Base-by-base conservation (phyloP, 2,888 invertebrate genomes). In the Bruchidius siliquastri region DNA sequence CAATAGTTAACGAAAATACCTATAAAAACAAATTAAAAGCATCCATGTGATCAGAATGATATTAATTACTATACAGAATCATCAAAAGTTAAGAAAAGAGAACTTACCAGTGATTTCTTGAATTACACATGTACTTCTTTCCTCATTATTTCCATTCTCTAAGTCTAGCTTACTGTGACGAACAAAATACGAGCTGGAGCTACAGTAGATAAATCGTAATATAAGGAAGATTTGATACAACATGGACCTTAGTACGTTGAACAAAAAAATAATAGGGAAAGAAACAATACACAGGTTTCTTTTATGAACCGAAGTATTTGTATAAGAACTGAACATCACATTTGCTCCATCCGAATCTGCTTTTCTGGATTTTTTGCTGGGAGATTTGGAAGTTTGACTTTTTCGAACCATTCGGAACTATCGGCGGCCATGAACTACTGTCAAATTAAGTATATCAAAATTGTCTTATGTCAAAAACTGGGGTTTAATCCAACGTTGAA, bases 201-300 rank as follows among this genome's bases (percentile, higher is more conserved):
- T 93, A 79, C 93, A 91, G 88, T 95, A 95, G 83, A 95, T 89
- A 88, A 94, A 95, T 83, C 94, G 93, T 87, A 95, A 93, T 86
- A 95, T 91, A 86, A 95, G 90, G 88, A 94, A 95, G 87, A 96
- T 89, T 88, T 95, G 94, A 88, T 95, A 95, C 82, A 95, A 90
- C 84, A 95, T 88, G 78, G 94, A 92, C 83, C 95, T 91, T 82
- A 96, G 87, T 83, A 95, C 90, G 86, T 94, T 95, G 87, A 95
- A 96, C 81, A 95, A 89, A 87, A 95, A 92, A 85, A 96, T 93
- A 81, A 96, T 91, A 76, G 95, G 95, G 87, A 94, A 94, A 81
- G 95, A 95, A 88, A 95, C 94, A 85, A 94, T 91, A 87, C 95
- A 95, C 83, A 96, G 90, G 87, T 95, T 96, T 87, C 94, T 91